These are phyloP conservation scores for Montipora efflorescens DNA, from an alignment of 64 coral and sea anemone genomes.

Conservation along the genomic window DNA sequence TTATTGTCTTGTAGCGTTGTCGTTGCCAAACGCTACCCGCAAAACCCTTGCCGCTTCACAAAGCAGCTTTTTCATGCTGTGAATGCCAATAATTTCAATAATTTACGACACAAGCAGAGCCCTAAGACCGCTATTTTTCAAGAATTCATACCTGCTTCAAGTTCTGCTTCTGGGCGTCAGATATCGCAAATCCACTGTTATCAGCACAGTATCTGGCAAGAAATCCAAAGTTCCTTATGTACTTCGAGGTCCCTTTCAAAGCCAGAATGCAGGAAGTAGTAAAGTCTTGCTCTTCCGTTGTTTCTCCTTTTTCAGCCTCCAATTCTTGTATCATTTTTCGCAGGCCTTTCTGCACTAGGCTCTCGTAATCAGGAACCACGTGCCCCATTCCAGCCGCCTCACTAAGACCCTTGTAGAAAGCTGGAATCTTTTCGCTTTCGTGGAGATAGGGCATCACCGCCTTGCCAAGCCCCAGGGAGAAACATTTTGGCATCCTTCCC, in stretches of 20 bases:
- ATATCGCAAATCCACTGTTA: slow-evolving; percentile 14
- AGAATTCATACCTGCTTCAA: slow-evolving; percentile 45
- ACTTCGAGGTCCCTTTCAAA: slow-evolving; percentile 69
- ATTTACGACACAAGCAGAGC: too few relatives aligned
- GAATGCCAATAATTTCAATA: too few relatives aligned
- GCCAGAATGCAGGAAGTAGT: slow-evolving; percentile 55
- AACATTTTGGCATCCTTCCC: slow-evolving; percentile 67
- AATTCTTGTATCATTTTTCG: slow-evolving; percentile 62
- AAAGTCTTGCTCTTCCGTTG: slow-evolving; percentile 49
- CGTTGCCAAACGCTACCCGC: too few relatives aligned
- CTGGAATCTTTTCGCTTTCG: slow-evolving; percentile 71
- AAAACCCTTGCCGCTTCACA: too few relatives aligned
- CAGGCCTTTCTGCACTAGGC: slow-evolving; percentile 52
- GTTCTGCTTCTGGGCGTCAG: slow-evolving; percentile 53
- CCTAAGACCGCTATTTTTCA: too few relatives aligned
- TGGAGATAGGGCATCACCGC: slow-evolving; percentile 68
- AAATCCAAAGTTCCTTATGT: slow-evolving; percentile 60
- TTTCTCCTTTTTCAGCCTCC: slow-evolving; percentile 14
- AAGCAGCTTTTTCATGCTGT: too few relatives aligned
- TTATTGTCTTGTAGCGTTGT: too few relatives aligned
- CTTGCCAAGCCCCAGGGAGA: slow-evolving; percentile 76
- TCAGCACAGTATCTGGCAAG: slow-evolving; percentile 41
- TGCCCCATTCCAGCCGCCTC: slow-evolving; percentile 73
- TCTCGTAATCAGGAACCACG: slow-evolving; percentile 68
- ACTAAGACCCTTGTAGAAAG: slow-evolving; percentile 73